Percentiles rank a stretch among this genome's conserved stretches.
Evolutionary conservation across 2,888 invertebrate species (phyloP).

Genomic region (Drosophila recens): DNA sequence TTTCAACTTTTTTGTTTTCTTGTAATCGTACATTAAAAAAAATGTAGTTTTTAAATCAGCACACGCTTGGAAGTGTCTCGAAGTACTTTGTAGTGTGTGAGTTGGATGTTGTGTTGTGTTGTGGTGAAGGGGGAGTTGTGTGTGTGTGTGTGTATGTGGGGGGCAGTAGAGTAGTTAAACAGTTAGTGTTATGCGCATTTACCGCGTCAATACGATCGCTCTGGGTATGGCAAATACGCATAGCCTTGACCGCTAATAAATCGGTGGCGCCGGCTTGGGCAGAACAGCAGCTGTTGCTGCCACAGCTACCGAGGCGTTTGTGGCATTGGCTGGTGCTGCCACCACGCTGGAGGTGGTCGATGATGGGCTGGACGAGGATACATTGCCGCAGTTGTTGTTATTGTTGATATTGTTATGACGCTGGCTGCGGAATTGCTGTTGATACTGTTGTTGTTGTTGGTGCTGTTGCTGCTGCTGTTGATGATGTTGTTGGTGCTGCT

Average conservation of each 20-base stretch:
- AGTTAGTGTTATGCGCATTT: conserved; percentile 60
- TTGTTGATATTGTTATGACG: conserved; percentile 66
- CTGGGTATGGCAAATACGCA: conserved; percentile 76
- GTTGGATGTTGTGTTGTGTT: conserved; percentile 5
- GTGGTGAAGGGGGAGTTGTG: neutral
- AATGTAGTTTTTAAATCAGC: conserved; percentile 60
- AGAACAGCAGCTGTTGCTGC: conserved; percentile 39
- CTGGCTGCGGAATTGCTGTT: conserved; percentile 65
- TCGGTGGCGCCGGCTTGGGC: conserved; percentile 70
- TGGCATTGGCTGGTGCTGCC: conserved; percentile 52
- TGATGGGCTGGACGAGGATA: conserved; percentile 76
- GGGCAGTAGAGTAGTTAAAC: conserved; percentile 10
- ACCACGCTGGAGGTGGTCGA: conserved; percentile 73
- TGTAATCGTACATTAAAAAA: conserved; percentile 56
- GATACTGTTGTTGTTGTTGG: conserved; percentile 59
- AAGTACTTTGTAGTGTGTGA: conserved; percentile 39
- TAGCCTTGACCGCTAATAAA: conserved; percentile 78
- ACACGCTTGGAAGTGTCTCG: conserved; percentile 54
- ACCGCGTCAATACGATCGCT: conserved; percentile 70
- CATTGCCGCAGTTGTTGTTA: conserved; percentile 72
- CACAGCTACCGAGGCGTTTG: conserved; percentile 29
- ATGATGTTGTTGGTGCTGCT: conserved; percentile 65
- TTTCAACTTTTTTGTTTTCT: conserved; percentile 10
- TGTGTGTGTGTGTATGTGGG: conserved; percentile 2
- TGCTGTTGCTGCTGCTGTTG: conserved; percentile 71